A percentile compares a stretch with the other conserved stretches of the same genome.
Conservation (phyloP, 2,797 vertebrate species). For the Gila robusta region DNA sequence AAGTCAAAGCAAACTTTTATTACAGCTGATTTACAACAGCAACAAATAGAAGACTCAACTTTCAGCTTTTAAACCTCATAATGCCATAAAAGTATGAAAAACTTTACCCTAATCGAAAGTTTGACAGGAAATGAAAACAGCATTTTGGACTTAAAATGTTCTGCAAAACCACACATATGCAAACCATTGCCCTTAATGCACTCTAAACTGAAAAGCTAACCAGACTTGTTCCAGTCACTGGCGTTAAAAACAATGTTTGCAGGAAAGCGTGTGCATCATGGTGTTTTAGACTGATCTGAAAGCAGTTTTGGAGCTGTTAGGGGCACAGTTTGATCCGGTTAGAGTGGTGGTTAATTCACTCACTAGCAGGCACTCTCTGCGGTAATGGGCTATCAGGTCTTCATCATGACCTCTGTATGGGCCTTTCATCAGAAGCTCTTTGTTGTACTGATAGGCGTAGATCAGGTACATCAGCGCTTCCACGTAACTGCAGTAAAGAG, state of each 20-base stretch:
- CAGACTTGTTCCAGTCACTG: neutral
- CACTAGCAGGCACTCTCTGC: slow-evolving; percentile 91
- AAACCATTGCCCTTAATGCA: slow-evolving; percentile 7
- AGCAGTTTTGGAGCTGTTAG: neutral
- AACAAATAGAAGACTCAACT: neutral
- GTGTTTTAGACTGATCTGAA: slow-evolving; percentile 9
- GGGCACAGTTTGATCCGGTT: neutral
- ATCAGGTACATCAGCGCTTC: slow-evolving; percentile 96
- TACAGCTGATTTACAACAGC: neutral
- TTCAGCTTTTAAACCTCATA: neutral
- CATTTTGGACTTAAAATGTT: slow-evolving; percentile 13
- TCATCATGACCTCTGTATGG: slow-evolving; percentile 91
- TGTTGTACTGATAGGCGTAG: slow-evolving; percentile 96
- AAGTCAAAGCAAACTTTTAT: slow-evolving; percentile 19
- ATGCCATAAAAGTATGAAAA: neutral
- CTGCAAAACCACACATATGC: slow-evolving; percentile 5
- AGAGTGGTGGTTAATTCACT: slow-evolving; percentile 4
- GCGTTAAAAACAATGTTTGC: slow-evolving; percentile 13
- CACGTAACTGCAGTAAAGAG: slow-evolving; percentile 84
- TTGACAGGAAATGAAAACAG: slow-evolving; percentile 2
- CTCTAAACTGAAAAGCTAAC: neutral
- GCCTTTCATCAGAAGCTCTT: slow-evolving; percentile 92
- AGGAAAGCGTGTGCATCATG: neutral
- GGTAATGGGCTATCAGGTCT: slow-evolving; percentile 89
- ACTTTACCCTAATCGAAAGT: neutral